These are phyloP conservation scores for Proctacanthus coquilletti DNA, from an alignment of 1,140 invertebrate genomes.

Conservation along the genomic window DNA sequence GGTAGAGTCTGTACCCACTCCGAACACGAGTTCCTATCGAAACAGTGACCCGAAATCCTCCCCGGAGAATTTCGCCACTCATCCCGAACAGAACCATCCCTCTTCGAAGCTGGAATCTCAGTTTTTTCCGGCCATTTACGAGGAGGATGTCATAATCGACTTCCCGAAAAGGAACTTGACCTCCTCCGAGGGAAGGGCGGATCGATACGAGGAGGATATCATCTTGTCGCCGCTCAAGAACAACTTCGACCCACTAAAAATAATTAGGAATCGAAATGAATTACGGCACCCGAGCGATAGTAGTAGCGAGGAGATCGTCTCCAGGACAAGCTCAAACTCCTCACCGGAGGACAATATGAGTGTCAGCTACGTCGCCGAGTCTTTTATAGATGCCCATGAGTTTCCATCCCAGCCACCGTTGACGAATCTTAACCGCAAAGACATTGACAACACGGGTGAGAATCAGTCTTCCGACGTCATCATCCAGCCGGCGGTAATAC, in stretches of 20 bases:
- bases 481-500: constrained; percentile 25
- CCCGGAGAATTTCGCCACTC: neutral
- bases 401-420: no score
- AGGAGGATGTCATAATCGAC: constrained; percentile 11
- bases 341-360: constrained; percentile 9
- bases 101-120: constrained; percentile 18
- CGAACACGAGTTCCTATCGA: neutral
- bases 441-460: no score
- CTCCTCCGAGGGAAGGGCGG: constrained; percentile 2
- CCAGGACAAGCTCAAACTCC: constrained; percentile 10
- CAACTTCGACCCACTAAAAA: constrained; percentile 20
- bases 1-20: constrained; percentile 22
- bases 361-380: constrained; percentile 27
- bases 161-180: constrained; percentile 6
- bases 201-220: constrained; percentile 24
- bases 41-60: neutral
- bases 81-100: neutral
- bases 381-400: constrained; percentile 28
- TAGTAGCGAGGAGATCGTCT: neutral
- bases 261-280: constrained; percentile 5
- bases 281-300: no score
- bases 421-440: neutral
- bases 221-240: constrained; percentile 20
- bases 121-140: constrained; percentile 26
- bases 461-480: constrained; percentile 23